Conservation (phyloP, 2,113 vertebrate genomes). For the Nesospiza acunhae region DNA sequence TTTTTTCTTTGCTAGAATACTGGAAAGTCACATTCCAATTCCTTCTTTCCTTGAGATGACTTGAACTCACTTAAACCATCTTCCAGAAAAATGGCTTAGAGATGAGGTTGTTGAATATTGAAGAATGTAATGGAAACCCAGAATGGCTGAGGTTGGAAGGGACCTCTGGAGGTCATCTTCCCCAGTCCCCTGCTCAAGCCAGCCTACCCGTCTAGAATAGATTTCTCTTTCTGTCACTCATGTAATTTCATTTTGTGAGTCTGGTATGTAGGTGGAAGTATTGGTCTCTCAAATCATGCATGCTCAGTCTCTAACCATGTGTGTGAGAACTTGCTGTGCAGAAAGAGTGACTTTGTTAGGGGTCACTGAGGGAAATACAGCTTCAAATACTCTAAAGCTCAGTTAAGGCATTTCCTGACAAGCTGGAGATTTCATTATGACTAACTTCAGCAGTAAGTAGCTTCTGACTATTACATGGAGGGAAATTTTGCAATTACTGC, state of each 20-base stretch:
- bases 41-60: not conserved
- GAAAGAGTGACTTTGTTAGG: not conserved
- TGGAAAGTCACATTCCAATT: not conserved
- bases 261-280: not conserved
- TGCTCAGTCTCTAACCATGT: accelerated
- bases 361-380: not conserved
- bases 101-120: not conserved
- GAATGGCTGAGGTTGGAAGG: not conserved
- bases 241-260: not conserved
- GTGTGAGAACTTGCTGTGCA: not conserved
- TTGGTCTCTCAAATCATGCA: not conserved
- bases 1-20: not conserved
- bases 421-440: not conserved
- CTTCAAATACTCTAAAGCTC: not conserved
- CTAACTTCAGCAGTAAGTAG: not conserved
- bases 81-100: not conserved
- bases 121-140: not conserved
- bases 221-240: not conserved
- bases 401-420: constrained; percentile 8
- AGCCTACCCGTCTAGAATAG: not conserved
- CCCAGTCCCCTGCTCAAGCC: not conserved
- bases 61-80: not conserved
- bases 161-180: not conserved
- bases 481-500: not conserved
- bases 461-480: not conserved